Conservation (phyloP, 2,113 vertebrate species). For the Cochlearius cochlearius region DNA sequence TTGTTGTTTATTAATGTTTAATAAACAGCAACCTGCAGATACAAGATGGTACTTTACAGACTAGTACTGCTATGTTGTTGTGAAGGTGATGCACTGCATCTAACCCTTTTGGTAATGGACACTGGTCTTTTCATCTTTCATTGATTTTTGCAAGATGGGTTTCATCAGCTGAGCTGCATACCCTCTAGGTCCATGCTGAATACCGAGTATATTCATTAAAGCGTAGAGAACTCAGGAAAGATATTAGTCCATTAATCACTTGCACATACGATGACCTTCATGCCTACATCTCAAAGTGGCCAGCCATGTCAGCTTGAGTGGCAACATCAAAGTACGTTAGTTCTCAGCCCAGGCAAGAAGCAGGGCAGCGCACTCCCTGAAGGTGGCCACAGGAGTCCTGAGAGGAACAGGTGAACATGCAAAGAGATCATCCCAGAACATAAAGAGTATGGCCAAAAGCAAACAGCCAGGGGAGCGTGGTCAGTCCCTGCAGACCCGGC, state of each 20-base stretch:
- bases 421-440: not conserved
- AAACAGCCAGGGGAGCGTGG: not conserved
- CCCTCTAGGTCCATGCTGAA: not conserved
- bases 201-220: not conserved
- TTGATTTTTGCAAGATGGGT: not conserved
- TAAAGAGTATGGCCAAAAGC: not conserved
- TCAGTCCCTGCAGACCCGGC: not conserved
- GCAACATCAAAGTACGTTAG: not conserved
- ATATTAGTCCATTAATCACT: not conserved
- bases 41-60: accelerated
- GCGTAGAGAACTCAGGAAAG: not conserved
- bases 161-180: not conserved
- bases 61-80: accelerated
- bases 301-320: not conserved
- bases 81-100: not conserved
- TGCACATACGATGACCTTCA: not conserved
- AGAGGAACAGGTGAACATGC: accelerated
- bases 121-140: not conserved
- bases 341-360: not conserved
- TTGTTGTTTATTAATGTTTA: not conserved
- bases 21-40: not conserved
- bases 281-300: not conserved
- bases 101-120: not conserved
- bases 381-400: not conserved
- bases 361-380: accelerated